phyloP scores from a whole-genome alignment of 1,140 invertebrate genomes.

The Ooceraea biroi region DNA sequence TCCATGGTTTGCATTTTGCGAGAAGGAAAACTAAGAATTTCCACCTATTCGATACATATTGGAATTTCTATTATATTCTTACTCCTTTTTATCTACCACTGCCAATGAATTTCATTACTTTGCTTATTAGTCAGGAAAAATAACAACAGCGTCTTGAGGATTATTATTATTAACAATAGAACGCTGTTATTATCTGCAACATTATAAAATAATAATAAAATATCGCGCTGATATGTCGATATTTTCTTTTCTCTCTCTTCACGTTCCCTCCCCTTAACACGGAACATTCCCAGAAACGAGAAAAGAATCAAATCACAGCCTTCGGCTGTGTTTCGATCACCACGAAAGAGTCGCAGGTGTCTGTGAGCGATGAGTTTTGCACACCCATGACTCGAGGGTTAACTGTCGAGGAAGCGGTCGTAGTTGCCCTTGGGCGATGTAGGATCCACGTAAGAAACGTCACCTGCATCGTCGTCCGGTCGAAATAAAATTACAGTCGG shows the following conservation, averaged over 20 bases:
- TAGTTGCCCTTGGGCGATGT: slow-evolving; percentile 4
- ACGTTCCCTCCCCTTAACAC: background rate
- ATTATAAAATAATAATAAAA: slow-evolving; percentile 1
- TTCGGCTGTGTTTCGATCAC: background rate
- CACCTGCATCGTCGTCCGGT: slow-evolving; percentile 1
- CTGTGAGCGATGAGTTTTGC: slow-evolving; percentile 17
- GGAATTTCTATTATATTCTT: slow-evolving; percentile 31
- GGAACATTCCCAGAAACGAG: background rate
- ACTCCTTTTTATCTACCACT: background rate
- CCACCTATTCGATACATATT: slow-evolving; percentile 12
- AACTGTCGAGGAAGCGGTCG: slow-evolving; percentile 22
- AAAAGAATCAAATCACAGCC: slow-evolving; percentile 28
- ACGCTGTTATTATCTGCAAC: background rate
- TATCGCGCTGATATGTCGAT: background rate
- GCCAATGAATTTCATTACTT: background rate
- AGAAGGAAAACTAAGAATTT: background rate
- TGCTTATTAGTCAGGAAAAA: background rate
- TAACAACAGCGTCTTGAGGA: background rate
- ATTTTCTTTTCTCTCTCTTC: slow-evolving; percentile 1
- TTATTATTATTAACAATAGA: slow-evolving; percentile 34
- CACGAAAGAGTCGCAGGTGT: slow-evolving; percentile 44
- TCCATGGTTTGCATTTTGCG: background rate
- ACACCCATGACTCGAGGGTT: slow-evolving; percentile 7
- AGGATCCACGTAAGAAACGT: slow-evolving; percentile 33
- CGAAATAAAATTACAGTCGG: slow-evolving; percentile 37